phyloP scores from a whole-genome alignment of 1,140 invertebrate genomes.

The Pentalonia nigronervosa region DNA sequence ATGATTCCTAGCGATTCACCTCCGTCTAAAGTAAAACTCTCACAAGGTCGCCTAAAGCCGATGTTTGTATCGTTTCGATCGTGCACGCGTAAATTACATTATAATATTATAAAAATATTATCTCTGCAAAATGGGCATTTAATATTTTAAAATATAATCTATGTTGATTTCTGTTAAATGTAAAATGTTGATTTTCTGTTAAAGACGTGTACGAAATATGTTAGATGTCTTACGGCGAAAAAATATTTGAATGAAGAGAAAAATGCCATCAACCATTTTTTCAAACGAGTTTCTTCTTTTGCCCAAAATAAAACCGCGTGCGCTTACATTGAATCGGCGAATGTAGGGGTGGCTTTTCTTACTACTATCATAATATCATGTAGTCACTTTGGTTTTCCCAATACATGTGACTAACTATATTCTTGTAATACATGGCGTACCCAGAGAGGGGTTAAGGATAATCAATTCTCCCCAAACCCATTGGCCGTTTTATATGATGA shows the following conservation, averaged over 20 bases:
- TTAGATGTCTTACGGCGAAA: too few relatives aligned
- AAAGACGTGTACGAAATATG: not conserved
- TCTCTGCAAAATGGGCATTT: not conserved
- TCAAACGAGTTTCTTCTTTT: too few relatives aligned
- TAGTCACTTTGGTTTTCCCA: too few relatives aligned
- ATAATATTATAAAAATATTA: not conserved
- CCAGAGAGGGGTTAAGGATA: too few relatives aligned
- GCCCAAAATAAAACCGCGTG: not conserved
- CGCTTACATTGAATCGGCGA: not conserved
- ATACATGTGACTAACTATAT: too few relatives aligned
- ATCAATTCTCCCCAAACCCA: too few relatives aligned
- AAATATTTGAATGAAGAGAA: not conserved
- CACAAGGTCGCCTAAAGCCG: not conserved
- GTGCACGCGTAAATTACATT: not conserved
- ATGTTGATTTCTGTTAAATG: too few relatives aligned
- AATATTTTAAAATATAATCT: too few relatives aligned
- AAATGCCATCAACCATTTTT: not conserved
- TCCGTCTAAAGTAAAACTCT: not conserved
- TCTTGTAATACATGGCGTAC: too few relatives aligned
- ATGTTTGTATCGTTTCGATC: not conserved
- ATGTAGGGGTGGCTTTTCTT: too few relatives aligned
- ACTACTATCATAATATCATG: not conserved
- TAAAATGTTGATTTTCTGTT: too few relatives aligned
- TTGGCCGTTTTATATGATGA: too few relatives aligned
- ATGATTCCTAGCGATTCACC: not conserved